Percentiles rank a stretch among this genome's conserved stretches.
Conservation (phyloP, 2,113 vertebrate species). For the Tursiops truncatus region DNA sequence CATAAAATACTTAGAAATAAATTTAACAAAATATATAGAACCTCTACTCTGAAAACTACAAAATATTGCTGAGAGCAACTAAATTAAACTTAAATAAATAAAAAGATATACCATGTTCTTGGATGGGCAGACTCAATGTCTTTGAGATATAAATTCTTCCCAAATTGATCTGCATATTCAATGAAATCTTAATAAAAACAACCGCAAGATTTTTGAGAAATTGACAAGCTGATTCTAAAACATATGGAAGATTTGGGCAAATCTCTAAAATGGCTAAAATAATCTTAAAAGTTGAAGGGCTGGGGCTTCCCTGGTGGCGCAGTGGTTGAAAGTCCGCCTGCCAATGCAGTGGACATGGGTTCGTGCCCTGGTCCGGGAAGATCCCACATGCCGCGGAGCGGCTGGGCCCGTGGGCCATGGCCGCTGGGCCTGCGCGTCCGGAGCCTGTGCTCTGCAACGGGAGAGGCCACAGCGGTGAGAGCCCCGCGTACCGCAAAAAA, state of each 20-base stretch:
- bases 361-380: too few relatives aligned
- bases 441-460: too few relatives aligned
- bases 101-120: background rate
- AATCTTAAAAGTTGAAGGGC: background rate
- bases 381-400: too few relatives aligned
- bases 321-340: too few relatives aligned
- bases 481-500: too few relatives aligned
- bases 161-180: background rate
- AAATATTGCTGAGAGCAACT: background rate
- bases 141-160: background rate
- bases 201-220: background rate
- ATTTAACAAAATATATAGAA: background rate
- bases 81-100: background rate
- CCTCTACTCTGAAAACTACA: background rate
- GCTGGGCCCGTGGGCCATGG: too few relatives aligned
- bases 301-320: background rate
- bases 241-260: background rate
- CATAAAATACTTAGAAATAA: background rate
- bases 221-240: background rate
- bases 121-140: background rate
- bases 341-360: too few relatives aligned
- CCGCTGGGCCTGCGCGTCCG: too few relatives aligned
- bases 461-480: too few relatives aligned
- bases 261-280: background rate
- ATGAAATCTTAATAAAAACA: conserved; percentile 16